Evolutionary conservation across 2,113 vertebrate species (phyloP).

Genomic region (Saguinus imperator): DNA sequence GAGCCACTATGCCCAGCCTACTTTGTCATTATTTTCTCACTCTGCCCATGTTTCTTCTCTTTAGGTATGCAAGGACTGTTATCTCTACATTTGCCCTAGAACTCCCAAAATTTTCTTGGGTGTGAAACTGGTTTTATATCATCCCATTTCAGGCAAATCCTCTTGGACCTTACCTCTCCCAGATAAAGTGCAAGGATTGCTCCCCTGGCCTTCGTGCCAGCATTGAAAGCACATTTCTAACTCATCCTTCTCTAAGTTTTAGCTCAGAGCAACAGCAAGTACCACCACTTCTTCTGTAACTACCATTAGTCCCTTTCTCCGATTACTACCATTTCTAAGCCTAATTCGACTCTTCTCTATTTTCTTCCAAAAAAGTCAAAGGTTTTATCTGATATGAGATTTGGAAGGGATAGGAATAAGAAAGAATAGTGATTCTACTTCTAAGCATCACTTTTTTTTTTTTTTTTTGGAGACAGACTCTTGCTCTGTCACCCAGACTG

Average conservation of each 20-base stretch:
- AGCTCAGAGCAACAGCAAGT: neutral
- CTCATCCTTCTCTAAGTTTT: fast-evolving
- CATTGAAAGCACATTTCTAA: neutral
- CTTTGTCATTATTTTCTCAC: neutral
- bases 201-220: neutral
- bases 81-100: neutral
- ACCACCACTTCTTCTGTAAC: no score
- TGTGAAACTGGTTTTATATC: constrained; percentile 1
- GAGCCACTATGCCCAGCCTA: no score
- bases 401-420: neutral
- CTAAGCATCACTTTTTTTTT: neutral
- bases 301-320: neutral
- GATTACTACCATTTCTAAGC: neutral
- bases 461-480: no score
- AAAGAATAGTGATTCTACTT: neutral
- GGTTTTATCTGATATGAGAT: neutral
- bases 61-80: neutral
- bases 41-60: neutral
- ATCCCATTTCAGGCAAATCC: neutral
- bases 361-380: neutral
- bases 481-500: no score
- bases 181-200: neutral
- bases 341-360: neutral
- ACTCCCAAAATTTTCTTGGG: neutral
- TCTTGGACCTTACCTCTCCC: neutral